Conservation (phyloP, 2,888 invertebrate genomes). For the Aethes cnicana region DNA sequence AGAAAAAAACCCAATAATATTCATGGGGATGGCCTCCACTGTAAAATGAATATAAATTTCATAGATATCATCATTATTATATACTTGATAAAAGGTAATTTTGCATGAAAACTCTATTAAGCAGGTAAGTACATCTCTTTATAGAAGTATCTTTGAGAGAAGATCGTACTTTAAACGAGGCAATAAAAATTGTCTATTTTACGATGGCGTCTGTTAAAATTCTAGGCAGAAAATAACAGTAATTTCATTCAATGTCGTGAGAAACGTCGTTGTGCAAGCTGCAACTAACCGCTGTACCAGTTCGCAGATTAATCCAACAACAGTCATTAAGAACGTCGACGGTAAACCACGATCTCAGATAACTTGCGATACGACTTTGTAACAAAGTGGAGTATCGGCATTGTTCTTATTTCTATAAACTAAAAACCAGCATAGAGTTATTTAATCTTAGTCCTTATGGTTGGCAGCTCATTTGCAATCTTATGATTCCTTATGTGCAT, state of each 20-base stretch:
- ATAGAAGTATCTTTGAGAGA: not conserved
- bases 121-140: no score
- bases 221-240: constrained; percentile 61
- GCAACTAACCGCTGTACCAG: constrained; percentile 61
- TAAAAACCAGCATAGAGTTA: not conserved
- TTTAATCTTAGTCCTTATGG: no score
- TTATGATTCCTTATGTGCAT: no score
- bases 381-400: constrained; percentile 11
- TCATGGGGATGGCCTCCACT: no score
- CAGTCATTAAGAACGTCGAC: constrained; percentile 61
- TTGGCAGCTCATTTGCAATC: no score
- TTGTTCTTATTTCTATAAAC: not conserved
- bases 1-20: no score
- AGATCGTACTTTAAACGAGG: constrained; percentile 12
- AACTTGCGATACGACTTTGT: constrained; percentile 33
- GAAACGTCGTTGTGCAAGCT: constrained; percentile 67
- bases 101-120: constrained; percentile 1
- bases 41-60: no score
- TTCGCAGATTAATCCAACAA: constrained; percentile 73
- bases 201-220: constrained; percentile 44
- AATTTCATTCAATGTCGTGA: constrained; percentile 78
- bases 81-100: no score
- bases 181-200: constrained; percentile 35
- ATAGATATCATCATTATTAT: no score
- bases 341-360: constrained; percentile 55